Evolutionary conservation across 2,888 invertebrate genomes (phyloP), one percentile per base, ranked within the genome.

Genomic region (Altica lythri): DNA sequence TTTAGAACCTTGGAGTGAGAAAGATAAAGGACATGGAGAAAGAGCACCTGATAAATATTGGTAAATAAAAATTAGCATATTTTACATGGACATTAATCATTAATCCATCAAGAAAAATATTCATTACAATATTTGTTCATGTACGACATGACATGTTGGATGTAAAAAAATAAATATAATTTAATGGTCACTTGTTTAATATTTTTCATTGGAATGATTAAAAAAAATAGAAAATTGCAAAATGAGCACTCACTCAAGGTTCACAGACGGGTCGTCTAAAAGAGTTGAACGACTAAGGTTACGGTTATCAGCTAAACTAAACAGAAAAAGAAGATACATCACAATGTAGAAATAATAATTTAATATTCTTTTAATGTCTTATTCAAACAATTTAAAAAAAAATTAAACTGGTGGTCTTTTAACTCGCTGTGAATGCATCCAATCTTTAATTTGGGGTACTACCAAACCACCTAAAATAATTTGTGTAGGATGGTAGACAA

Each of bases 401-500:
- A 12, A 4, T 61, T 48, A 67, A 10, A 67, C 62, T 6, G 67
- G 64, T 12, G 62, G 57, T 19, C 59, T 53, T 50, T 58, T 65
- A 19, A 30, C 43, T 53, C 47, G 61, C 16, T 65, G 64, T 1
- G 58, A 53, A 43, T 72, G 69, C 27, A 74, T 68, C 79, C 79
- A 80, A 51, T 77, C 74, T 55, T 79, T 78, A 32, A 80, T 65
- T 25, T 75, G 75, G 1, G 77, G 69, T 0, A 77, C 77, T 22
- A 80, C 59, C 35, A 80, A 61, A 5, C 79, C 79, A 4, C 80
- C 80, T 2, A 80, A 65, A 44, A 80, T 77, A 38, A 80, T 78
- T 60, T 80, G 80, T n/a, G 77, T 78, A 1, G 80, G 80, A 60
- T 80, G 80, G 61, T 80, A 80, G 1, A 80, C 74, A 53, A 80